phyloP scores from a whole-genome alignment of 2,888 invertebrate species.

The Pachydiplax longipennis region DNA sequence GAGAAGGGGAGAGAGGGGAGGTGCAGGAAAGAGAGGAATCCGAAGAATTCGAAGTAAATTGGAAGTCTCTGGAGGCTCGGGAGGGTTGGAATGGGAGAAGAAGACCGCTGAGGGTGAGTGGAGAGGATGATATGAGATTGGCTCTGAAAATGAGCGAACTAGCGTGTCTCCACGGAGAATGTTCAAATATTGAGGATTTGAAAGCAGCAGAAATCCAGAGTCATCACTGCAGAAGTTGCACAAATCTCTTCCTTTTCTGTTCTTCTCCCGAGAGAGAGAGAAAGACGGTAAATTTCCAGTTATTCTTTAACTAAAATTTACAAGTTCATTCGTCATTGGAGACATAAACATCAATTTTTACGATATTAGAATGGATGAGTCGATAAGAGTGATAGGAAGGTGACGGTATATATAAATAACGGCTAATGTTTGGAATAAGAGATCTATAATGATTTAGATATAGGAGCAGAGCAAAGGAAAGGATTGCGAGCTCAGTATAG shows the following conservation, averaged over 20 bases:
- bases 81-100: neutral
- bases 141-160: neutral
- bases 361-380: no score
- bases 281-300: neutral
- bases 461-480: no score
- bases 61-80: neutral
- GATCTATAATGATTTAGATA: no score
- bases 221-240: slow-evolving; percentile 13
- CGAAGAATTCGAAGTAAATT: slow-evolving; percentile 36
- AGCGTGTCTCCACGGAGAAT: neutral
- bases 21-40: neutral
- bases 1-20: neutral
- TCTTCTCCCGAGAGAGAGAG: neutral
- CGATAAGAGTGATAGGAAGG: no score
- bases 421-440: no score
- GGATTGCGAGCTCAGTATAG: no score
- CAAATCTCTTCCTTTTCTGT: neutral
- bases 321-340: no score
- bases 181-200: neutral
- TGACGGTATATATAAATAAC: no score
- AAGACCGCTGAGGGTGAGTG: neutral
- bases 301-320: no score
- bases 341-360: no score
- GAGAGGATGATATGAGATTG: neutral
- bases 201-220: neutral